Conservation (phyloP, 2,797 vertebrate genomes). For the Myotis pilosus region DNA sequence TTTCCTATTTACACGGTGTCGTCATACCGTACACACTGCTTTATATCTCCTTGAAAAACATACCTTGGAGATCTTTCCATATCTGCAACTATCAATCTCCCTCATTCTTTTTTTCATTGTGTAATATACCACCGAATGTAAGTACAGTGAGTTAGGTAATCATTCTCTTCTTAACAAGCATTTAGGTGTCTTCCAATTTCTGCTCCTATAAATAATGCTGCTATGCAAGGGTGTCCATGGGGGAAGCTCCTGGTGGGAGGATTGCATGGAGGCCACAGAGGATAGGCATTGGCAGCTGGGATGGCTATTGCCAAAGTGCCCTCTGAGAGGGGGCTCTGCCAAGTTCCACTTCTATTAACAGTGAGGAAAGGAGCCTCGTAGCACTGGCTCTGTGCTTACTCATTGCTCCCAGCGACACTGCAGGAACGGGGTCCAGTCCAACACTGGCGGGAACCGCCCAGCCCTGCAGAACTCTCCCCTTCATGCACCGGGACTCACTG, state of each 20-base stretch:
- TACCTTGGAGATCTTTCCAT: not conserved
- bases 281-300: not conserved
- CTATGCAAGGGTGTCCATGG: not conserved
- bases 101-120: constrained; percentile 1
- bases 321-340: not conserved
- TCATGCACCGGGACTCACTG: not conserved
- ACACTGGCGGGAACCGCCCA: not conserved
- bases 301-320: not conserved
- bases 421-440: not conserved
- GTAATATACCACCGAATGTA: not conserved
- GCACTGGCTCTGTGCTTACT: not conserved
- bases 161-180: not conserved
- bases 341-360: not conserved
- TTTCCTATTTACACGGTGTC: not conserved
- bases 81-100: not conserved
- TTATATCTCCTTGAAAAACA: constrained; percentile 27
- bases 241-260: not conserved
- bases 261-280: not conserved
- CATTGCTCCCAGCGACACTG: not conserved
- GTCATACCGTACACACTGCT: not conserved
- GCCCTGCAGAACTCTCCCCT: not conserved
- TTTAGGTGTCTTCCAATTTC: not conserved
- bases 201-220: not conserved
- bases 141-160: not conserved
- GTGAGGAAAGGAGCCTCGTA: not conserved